Conservation (phyloP, 2,797 vertebrate species). For the Malacoraja senta region DNA sequence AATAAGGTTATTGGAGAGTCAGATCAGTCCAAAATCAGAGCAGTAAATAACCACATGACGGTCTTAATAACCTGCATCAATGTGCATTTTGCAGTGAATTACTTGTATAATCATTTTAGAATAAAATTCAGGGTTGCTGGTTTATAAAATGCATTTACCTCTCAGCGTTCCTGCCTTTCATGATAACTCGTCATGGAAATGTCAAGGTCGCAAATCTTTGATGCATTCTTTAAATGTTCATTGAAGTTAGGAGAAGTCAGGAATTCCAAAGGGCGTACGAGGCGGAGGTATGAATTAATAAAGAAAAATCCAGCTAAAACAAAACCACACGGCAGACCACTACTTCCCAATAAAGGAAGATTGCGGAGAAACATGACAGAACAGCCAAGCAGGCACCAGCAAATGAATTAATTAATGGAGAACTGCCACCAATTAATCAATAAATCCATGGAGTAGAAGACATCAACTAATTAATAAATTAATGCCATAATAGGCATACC, state of each 20-base stretch:
- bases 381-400: neutral
- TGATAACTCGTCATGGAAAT: too few relatives aligned
- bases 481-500: neutral
- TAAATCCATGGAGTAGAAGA: neutral
- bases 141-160: neutral
- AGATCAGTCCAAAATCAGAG: neutral
- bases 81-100: too few relatives aligned
- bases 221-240: too few relatives aligned
- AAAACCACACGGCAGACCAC: too few relatives aligned
- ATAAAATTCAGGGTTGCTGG: neutral
- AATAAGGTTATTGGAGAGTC: neutral
- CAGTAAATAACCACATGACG: neutral
- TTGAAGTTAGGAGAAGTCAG: too few relatives aligned
- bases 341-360: neutral
- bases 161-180: neutral
- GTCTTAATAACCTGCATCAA: neutral
- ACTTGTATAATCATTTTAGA: neutral
- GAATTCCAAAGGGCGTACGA: neutral
- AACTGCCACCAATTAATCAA: neutral
- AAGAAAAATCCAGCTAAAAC: neutral
- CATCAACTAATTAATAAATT: neutral
- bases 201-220: too few relatives aligned
- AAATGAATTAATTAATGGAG: neutral
- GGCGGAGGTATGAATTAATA: neutral
- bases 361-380: neutral